A percentile compares a stretch with the other conserved stretches of the same genome.
Evolutionary conservation across 2,797 vertebrate species (phyloP).

Genomic region (Hirundo rustica): DNA sequence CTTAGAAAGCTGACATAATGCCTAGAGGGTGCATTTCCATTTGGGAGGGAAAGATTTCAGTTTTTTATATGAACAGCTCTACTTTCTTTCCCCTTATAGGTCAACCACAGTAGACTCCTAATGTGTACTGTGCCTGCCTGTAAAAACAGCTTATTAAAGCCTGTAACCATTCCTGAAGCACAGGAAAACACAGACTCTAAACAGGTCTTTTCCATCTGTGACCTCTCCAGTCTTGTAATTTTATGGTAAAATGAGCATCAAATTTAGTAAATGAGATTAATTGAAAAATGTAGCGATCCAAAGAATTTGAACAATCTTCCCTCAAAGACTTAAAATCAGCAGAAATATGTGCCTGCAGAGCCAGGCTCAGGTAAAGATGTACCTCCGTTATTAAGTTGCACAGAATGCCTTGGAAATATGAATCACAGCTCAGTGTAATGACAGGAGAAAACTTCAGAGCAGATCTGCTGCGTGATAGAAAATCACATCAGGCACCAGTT

Average conservation of each 20-base stretch:
- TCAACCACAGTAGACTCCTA: neutral
- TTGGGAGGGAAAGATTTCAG: neutral
- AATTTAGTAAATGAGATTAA: neutral
- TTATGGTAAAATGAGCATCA: neutral
- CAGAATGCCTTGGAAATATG: neutral
- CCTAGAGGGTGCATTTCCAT: neutral
- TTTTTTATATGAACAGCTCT: neutral
- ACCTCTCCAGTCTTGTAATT: neutral
- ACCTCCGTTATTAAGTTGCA: neutral
- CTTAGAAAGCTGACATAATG: slow-evolving; percentile 7
- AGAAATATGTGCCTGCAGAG: neutral
- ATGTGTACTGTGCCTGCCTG: neutral
- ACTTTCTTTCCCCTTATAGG: neutral
- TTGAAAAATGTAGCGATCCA: neutral
- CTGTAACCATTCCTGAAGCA: neutral
- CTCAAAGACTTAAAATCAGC: neutral
- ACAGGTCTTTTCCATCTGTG: neutral
- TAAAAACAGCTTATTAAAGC: neutral
- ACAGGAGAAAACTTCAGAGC: neutral
- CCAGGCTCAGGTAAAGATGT: neutral
- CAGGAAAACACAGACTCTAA: neutral
- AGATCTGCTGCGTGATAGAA: neutral
- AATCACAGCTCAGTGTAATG: neutral
- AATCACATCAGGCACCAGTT: neutral
- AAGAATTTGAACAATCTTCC: neutral